Evolutionary conservation across 2,888 invertebrate species (phyloP).

Genomic region (Eilema caniola): DNA sequence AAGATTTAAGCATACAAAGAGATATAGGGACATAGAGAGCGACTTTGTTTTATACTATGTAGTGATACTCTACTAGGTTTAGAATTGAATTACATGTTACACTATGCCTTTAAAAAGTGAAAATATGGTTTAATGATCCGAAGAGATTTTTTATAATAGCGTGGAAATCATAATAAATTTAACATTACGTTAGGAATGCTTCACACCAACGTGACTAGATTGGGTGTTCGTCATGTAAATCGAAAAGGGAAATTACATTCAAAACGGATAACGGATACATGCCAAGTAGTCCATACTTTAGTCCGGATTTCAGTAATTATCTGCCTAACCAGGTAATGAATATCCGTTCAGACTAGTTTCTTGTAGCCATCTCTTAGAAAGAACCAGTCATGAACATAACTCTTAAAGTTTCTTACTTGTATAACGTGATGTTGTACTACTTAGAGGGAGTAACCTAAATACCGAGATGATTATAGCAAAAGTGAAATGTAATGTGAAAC

Average conservation of each 20-base stretch:
- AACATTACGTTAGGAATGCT: neutral
- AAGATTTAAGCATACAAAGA: too few species aligned
- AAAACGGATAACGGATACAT: neutral
- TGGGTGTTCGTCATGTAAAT: neutral
- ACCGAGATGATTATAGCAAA: neutral
- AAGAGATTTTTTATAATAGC: conserved; percentile 33
- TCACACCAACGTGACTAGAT: neutral
- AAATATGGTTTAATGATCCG: conserved; percentile 20
- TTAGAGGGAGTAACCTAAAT: neutral
- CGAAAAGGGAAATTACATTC: neutral
- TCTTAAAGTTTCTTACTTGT: conserved; percentile 4
- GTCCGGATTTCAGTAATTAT: neutral
- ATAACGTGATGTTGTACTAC: neutral
- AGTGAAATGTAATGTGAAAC: neutral
- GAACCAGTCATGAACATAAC: neutral
- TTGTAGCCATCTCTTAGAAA: neutral
- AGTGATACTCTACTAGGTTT: neutral
- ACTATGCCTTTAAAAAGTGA: neutral
- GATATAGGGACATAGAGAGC: too few species aligned
- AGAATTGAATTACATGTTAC: neutral
- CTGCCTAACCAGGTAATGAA: neutral
- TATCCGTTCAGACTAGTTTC: neutral
- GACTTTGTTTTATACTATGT: too few species aligned
- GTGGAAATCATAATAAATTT: too few species aligned
- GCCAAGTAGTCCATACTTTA: neutral